These are phyloP conservation scores for Agrenia bidenticulata DNA, from an alignment of 2,888 invertebrate genomes.

Conservation along the genomic window DNA sequence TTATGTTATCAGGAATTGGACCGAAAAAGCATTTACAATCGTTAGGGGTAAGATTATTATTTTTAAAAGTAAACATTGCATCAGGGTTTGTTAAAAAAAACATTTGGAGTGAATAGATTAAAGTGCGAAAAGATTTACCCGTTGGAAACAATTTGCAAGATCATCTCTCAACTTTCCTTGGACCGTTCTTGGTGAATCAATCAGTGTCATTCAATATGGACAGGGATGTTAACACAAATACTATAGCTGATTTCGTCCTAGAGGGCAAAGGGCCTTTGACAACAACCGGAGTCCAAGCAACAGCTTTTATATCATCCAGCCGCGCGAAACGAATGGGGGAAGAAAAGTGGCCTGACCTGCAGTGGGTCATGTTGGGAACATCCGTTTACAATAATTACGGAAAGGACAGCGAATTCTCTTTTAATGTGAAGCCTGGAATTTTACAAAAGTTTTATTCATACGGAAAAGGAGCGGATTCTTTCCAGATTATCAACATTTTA, in stretches of 20 bases:
- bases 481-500: slow-evolving; percentile 28
- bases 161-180: slow-evolving; percentile 41
- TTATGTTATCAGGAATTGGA: slow-evolving; percentile 33
- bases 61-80: too few relatives aligned
- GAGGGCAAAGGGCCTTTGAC: slow-evolving; percentile 38
- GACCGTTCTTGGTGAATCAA: slow-evolving; percentile 42
- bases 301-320: slow-evolving; percentile 29
- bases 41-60: not conserved
- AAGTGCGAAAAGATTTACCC: slow-evolving; percentile 40
- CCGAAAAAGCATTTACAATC: slow-evolving; percentile 23
- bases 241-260: slow-evolving; percentile 32
- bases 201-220: slow-evolving; percentile 39
- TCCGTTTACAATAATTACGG: slow-evolving; percentile 35
- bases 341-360: slow-evolving; percentile 38
- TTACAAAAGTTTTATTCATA: slow-evolving; percentile 33
- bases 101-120: slow-evolving; percentile 26
- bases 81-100: too few relatives aligned
- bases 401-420: slow-evolving; percentile 29
- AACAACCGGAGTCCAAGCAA: slow-evolving; percentile 41
- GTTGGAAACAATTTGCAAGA: slow-evolving; percentile 47
- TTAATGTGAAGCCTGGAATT: slow-evolving; percentile 23
- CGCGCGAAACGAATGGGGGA: slow-evolving; percentile 22
- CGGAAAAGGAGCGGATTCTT: slow-evolving; percentile 32
- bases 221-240: slow-evolving; percentile 37
- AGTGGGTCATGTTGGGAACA: slow-evolving; percentile 36